phyloP scores from a whole-genome alignment of 2,113 vertebrate genomes.

The Phyllostomus discolor region DNA sequence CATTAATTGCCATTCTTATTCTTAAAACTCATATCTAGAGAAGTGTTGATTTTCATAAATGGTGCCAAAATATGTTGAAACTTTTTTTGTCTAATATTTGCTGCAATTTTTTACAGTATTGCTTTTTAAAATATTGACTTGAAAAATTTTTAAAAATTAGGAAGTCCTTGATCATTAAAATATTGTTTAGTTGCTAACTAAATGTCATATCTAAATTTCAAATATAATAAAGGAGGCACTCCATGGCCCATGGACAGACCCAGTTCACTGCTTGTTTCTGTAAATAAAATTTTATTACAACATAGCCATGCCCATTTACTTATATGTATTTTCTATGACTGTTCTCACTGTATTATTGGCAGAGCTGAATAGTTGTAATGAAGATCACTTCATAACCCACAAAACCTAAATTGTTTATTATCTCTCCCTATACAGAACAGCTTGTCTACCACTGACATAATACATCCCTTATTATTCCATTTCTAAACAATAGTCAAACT shows the following conservation, averaged over 20 bases:
- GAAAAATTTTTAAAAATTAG: neutral
- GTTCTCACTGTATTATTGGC: neutral
- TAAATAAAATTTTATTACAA: neutral
- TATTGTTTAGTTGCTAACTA: neutral
- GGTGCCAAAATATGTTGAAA: neutral
- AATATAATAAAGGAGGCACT: neutral
- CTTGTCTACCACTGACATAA: neutral
- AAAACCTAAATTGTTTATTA: neutral
- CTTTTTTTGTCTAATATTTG: neutral
- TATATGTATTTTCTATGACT: neutral
- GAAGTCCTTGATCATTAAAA: neutral
- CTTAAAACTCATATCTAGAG: neutral
- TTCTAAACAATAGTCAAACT: neutral
- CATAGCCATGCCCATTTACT: neutral
- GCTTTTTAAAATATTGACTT: neutral
- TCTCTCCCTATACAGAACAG: neutral
- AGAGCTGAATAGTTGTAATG: neutral
- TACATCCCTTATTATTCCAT: neutral
- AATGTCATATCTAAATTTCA: neutral
- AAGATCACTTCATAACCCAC: neutral
- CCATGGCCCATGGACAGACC: neutral
- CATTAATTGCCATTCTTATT: neutral
- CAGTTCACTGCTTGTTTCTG: neutral
- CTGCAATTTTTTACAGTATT: neutral
- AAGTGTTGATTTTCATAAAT: neutral